These are phyloP conservation scores for Drosophila erecta DNA, from an alignment of 1,140 invertebrate genomes.

Conservation along the genomic window DNA sequence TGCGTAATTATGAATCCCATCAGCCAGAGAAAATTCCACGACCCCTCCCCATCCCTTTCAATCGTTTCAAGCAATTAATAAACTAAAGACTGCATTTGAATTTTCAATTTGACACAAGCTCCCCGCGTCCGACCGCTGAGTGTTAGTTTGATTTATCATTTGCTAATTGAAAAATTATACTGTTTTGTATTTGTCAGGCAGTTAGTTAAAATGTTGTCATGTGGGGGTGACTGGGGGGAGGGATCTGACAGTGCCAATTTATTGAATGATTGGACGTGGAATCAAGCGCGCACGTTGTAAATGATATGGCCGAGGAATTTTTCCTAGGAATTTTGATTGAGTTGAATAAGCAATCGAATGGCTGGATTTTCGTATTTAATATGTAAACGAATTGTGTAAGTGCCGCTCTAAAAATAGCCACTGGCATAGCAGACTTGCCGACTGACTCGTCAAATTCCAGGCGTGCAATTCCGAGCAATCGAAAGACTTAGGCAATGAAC, in stretches of 20 bases:
- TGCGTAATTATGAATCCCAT: constrained; percentile 69
- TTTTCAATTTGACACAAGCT: constrained; percentile 61
- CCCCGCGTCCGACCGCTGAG: constrained; percentile 41
- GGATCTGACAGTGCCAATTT: constrained; percentile 73
- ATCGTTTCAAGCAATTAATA: constrained; percentile 62
- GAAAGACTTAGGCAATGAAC: constrained; percentile 72
- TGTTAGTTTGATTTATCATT: constrained; percentile 84
- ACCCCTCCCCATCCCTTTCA: not conserved
- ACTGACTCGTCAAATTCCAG: constrained; percentile 52
- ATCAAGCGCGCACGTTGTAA: constrained; percentile 62
- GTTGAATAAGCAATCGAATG: constrained; percentile 74
- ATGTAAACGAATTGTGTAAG: constrained; percentile 80
- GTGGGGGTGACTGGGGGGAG: constrained; percentile 11
- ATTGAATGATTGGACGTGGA: constrained; percentile 69
- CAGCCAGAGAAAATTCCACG: constrained; percentile 8
- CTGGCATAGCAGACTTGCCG: constrained; percentile 16
- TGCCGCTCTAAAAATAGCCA: constrained; percentile 67
- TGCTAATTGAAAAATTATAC: constrained; percentile 84
- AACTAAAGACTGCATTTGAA: constrained; percentile 73
- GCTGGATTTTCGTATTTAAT: constrained; percentile 63
- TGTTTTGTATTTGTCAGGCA: constrained; percentile 74
- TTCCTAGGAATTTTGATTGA: constrained; percentile 82
- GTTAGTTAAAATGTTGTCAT: constrained; percentile 80
- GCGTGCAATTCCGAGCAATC: constrained; percentile 54
- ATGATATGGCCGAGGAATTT: constrained; percentile 74